Evolutionary conservation across 2,113 vertebrate genomes (phyloP), one percentile per base, ranked within the genome.

Genomic region (Ornithorhynchus anatinus): DNA sequence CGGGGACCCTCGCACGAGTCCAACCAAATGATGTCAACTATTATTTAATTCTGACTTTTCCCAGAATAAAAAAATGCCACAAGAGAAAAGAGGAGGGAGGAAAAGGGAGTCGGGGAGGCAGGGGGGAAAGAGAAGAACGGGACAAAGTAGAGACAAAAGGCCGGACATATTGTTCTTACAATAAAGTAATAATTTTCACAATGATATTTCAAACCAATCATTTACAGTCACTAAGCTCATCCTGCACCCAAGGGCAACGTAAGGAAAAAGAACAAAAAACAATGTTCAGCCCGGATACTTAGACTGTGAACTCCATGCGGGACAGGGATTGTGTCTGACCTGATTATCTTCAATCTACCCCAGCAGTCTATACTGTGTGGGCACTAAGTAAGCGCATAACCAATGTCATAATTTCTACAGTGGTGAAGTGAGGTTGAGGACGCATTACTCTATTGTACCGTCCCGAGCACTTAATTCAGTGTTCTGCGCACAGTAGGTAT

Each of bases 121-220:
- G 62, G 52, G 63, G 53, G 78, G 62, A 61, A 69, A 73, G 43
- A 79, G 25, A 45, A 40, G n/a, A 13, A 20, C 82, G 59, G 59
- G 45, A 42, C 66, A 81, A 71, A 69, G 64, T 75, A 69, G 4
- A 10, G 59, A 77, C 58, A 58, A 58, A 9, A 35, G 81, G 50
- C 61, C 62, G 72, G 59, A 15, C 51, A 57, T n/a, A n/a, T n/a
- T n/a, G n/a, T 69, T 81, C 33, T 39, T 71, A 61, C 79, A 84
- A 89, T 81, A 89, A 86, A 62, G n/a, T n/a, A n/a, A 87, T 70
- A 84, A 81, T 81, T 75, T 77, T 83, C 66, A 69, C 79, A 85
- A 72, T 85, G 50, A 79, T 81, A 86, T 54, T 53, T 63, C 72
- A 83, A 81, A 51, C 50, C 54, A 81, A 84, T 56, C 33, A 20